Percentiles rank a stretch among this genome's conserved stretches.
Evolutionary conservation across 2,888 invertebrate genomes (phyloP).

Genomic region (Heliconius cydno): DNA sequence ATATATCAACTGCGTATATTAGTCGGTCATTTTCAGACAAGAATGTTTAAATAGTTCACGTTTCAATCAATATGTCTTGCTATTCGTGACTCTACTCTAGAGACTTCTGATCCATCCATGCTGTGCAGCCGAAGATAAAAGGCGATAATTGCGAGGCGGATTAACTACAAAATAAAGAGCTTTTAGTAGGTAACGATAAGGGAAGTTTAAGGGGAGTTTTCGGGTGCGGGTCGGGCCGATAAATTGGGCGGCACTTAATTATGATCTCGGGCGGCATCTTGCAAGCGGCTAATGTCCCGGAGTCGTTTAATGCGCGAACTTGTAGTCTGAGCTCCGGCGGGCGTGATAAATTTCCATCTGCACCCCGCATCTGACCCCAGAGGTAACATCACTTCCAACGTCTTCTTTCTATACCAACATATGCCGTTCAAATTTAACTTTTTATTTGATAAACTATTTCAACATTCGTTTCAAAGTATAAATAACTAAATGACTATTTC

Average conservation of each 20-base stretch:
- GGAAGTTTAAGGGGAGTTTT: conserved; percentile 80
- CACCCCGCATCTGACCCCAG: conserved; percentile 60
- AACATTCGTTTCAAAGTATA: not conserved
- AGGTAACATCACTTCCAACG: conserved; percentile 51
- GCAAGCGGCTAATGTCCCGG: conserved; percentile 82
- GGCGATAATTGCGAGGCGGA: conserved; percentile 72
- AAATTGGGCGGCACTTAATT: conserved; percentile 84
- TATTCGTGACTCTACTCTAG: conserved; percentile 35
- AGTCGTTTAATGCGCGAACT: conserved; percentile 83
- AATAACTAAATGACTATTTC: not conserved
- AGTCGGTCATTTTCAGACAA: conserved; percentile 1
- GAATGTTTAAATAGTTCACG: not conserved
- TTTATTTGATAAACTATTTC: conserved; percentile 40
- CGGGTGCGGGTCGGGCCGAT: conserved; percentile 80
- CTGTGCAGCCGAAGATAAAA: conserved; percentile 63
- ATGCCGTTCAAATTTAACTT: conserved; percentile 47
- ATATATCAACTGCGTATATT: conserved; percentile 1
- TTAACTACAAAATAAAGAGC: conserved; percentile 83
- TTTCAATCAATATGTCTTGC: not conserved
- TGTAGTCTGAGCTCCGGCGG: conserved; percentile 79
- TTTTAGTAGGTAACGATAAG: conserved; percentile 79
- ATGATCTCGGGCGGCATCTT: conserved; percentile 84
- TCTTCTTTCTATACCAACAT: conserved; percentile 20
- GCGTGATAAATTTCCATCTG: conserved; percentile 82
- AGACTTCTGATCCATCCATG: conserved; percentile 29